A percentile compares a stretch with the other conserved stretches of the same genome.
Conservation (phyloP, 2,888 invertebrate species). For the Oithona nana region DNA sequence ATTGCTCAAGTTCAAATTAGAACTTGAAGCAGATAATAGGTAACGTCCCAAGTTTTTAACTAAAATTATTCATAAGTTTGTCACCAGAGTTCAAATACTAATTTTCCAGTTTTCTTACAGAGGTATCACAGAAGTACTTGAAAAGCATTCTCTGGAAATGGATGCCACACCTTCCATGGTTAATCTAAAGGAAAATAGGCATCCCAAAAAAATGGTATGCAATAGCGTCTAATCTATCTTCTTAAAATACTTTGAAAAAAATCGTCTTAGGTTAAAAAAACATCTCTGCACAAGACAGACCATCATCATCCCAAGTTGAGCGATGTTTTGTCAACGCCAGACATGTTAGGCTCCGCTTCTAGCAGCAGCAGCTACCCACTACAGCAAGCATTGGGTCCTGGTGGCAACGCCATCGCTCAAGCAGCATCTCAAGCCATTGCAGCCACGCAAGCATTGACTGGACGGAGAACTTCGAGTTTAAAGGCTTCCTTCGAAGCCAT, state of each 20-base stretch:
- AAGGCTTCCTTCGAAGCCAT: constrained; percentile 89
- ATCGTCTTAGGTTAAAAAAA: no score
- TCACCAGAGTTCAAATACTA: no score
- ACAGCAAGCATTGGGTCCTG: constrained; percentile 67
- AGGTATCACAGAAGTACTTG: constrained; percentile 84
- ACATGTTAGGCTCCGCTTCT: no score
- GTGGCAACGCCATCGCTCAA: constrained; percentile 68
- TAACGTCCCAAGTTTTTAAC: no score
- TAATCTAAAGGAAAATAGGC: constrained; percentile 8
- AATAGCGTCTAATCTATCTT: no score
- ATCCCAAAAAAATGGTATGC: no score
- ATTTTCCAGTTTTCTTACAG: no score
- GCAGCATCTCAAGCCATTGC: constrained; percentile 91
- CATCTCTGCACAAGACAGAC: no score
- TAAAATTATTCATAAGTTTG: no score
- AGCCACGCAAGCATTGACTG: constrained; percentile 62
- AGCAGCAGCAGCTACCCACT: constrained; percentile 33
- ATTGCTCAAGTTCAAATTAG: constrained; percentile 92
- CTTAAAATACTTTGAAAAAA: no score
- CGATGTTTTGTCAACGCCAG: no score
- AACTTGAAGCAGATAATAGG: constrained; percentile 93
- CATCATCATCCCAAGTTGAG: no score
- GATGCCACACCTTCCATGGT: constrained; percentile 37
- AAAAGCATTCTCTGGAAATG: constrained; percentile 74
- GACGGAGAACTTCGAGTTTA: constrained; percentile 66